phyloP scores from a whole-genome alignment of 2,797 vertebrate species.

The Neosalanx taihuensis region DNA sequence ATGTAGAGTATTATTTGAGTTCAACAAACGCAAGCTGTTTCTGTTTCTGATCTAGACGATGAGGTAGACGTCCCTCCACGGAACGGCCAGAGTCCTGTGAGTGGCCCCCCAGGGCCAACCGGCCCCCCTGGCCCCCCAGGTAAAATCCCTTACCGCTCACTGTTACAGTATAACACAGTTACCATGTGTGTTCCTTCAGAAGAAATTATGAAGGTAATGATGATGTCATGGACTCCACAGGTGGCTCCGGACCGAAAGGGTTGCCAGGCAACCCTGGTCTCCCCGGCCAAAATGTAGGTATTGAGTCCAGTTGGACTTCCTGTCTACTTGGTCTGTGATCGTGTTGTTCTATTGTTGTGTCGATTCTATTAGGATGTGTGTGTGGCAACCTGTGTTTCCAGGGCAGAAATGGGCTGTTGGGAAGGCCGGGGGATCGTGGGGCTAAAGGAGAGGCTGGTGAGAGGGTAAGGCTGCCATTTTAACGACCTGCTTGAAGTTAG shows the following conservation, averaged over 20 bases:
- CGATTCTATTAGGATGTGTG: not conserved
- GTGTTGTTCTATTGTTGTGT: not conserved
- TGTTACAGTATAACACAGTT: too few species aligned
- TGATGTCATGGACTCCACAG: conserved; percentile 27
- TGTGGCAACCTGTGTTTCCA: conserved; percentile 30
- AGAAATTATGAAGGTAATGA: not conserved
- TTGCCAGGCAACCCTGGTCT: conserved; percentile 70
- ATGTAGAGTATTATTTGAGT: not conserved
- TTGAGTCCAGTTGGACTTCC: not conserved
- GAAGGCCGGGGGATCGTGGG: conserved; percentile 61
- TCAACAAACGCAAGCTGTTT: not conserved
- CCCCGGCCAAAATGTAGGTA: conserved; percentile 45
- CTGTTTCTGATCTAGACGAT: conserved; percentile 31
- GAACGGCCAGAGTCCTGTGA: conserved; percentile 13
- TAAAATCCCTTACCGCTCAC: conserved; percentile 6
- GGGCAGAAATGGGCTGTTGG: conserved; percentile 66
- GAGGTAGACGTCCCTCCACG: conserved; percentile 18
- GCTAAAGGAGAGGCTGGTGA: conserved; percentile 73
- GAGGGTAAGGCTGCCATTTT: conserved; percentile 53
- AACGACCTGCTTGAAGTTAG: too few species aligned
- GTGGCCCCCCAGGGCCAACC: conserved; percentile 40
- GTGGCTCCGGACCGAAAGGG: conserved; percentile 75
- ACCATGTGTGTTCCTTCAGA: too few species aligned
- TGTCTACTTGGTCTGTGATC: not conserved
- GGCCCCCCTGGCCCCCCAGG: conserved; percentile 50